Conservation (phyloP, 2,888 invertebrate genomes). For the Ceramica pisi region DNA sequence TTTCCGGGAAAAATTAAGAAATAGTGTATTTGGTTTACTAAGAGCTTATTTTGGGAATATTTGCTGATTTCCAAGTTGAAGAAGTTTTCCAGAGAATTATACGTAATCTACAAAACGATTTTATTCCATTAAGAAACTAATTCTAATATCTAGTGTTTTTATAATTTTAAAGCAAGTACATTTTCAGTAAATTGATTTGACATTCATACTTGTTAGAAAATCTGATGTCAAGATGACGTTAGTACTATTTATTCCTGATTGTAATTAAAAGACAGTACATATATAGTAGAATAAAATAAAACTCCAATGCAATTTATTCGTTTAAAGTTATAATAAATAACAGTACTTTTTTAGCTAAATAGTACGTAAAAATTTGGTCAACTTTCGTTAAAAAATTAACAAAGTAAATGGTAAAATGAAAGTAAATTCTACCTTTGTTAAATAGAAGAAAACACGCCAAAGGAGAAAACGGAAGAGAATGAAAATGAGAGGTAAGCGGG, state of each 20-base stretch:
- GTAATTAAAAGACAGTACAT: not conserved
- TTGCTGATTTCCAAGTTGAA: not conserved
- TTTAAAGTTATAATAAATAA: not conserved
- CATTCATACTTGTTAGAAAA: slow-evolving; percentile 10
- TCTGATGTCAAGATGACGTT: not conserved
- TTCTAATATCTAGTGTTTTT: not conserved
- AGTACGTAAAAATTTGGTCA: not conserved
- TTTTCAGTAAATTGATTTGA: slow-evolving; percentile 31
- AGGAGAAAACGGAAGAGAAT: slow-evolving; percentile 11
- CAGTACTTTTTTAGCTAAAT: not conserved
- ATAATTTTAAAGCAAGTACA: slow-evolving; percentile 4
- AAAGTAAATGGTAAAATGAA: not conserved
- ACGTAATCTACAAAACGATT: not conserved
- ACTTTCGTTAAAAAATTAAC: not conserved
- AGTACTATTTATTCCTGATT: not conserved
- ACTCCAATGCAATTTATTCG: not conserved
- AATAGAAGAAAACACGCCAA: not conserved
- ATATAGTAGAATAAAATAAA: not conserved
- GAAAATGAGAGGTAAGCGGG: slow-evolving; percentile 57
- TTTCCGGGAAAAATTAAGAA: not conserved
- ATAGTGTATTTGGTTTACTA: not conserved
- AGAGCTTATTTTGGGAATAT: not conserved
- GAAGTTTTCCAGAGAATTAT: not conserved
- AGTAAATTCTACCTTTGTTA: not conserved
- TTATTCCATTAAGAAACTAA: not conserved